Conservation (phyloP, 1,140 invertebrate species). For the Zaprionus inermis region DNA sequence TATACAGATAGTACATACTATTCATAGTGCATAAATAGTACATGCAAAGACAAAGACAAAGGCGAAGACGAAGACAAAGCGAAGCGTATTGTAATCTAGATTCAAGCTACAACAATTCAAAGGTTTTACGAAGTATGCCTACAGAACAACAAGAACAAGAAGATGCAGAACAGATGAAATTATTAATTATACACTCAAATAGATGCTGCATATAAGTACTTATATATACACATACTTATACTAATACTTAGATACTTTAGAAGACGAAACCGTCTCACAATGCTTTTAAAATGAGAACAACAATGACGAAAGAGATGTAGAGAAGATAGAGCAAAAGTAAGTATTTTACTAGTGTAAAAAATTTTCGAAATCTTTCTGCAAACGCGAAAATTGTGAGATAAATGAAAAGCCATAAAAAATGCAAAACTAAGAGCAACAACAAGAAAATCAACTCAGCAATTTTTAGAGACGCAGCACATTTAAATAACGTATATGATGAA, state of each 20-base stretch:
- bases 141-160: conserved; percentile 41
- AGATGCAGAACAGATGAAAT: conserved; percentile 31
- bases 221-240: conserved; percentile 49
- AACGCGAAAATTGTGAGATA: conserved; percentile 41
- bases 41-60: conserved; percentile 28
- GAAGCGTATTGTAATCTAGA: conserved; percentile 58
- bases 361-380: conserved; percentile 65
- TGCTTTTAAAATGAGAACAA: conserved; percentile 63
- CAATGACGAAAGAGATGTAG: conserved; percentile 13
- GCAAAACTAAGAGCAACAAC: conserved; percentile 5
- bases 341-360: conserved; percentile 66
- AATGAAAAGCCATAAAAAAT: conserved; percentile 34
- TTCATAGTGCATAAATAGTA: conserved; percentile 9
- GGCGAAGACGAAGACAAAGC: conserved; percentile 6
- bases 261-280: conserved; percentile 67
- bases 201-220: conserved; percentile 53
- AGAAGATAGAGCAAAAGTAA: conserved; percentile 34
- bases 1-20: conserved; percentile 37
- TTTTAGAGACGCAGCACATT: conserved; percentile 50
- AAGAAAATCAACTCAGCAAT: conserved; percentile 52
- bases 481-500: conserved; percentile 38
- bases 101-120: conserved; percentile 73
- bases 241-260: conserved; percentile 71
- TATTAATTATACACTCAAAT: conserved; percentile 56
- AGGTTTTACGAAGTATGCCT: conserved; percentile 77